These are phyloP conservation scores for Urocynchramus pylzowi DNA, from an alignment of 2,113 vertebrate genomes.

Conservation along the genomic window DNA sequence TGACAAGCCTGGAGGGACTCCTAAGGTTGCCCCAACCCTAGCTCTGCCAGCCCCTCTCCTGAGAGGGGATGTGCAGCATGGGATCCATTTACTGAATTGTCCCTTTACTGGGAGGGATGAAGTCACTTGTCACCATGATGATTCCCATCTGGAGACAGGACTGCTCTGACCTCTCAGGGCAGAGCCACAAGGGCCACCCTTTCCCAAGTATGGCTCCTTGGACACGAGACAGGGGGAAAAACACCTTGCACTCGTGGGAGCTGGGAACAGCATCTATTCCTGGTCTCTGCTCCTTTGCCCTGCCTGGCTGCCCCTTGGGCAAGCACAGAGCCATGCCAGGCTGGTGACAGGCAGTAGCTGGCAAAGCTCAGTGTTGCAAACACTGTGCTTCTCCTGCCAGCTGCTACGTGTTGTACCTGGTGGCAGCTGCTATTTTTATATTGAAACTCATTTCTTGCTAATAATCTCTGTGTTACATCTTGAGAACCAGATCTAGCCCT, in stretches of 20 bases:
- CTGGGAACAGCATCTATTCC: neutral
- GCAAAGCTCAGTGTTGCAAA: neutral
- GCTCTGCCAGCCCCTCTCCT: neutral
- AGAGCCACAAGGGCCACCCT: neutral
- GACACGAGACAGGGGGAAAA: accelerated
- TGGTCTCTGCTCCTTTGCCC: neutral
- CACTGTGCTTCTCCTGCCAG: neutral
- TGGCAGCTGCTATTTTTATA: conserved; percentile 40
- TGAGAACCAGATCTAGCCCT: conserved; percentile 44
- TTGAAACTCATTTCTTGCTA: conserved; percentile 3
- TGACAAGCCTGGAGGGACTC: neutral
- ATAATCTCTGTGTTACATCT: conserved; percentile 2
- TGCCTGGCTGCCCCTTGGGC: neutral
- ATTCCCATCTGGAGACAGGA: neutral
- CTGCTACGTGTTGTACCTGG: neutral
- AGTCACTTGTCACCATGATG: accelerated
- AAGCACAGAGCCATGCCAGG: neutral
- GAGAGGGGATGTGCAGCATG: neutral
- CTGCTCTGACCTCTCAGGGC: neutral
- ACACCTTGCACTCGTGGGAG: neutral
- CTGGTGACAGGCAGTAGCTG: neutral
- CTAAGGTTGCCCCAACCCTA: neutral
- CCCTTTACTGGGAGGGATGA: neutral
- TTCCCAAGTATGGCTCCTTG: neutral
- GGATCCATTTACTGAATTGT: neutral